Evolutionary conservation across 1,140 invertebrate species (phyloP), one percentile per base, ranked within the genome.

Genomic region (Zaprionus nigranus): DNA sequence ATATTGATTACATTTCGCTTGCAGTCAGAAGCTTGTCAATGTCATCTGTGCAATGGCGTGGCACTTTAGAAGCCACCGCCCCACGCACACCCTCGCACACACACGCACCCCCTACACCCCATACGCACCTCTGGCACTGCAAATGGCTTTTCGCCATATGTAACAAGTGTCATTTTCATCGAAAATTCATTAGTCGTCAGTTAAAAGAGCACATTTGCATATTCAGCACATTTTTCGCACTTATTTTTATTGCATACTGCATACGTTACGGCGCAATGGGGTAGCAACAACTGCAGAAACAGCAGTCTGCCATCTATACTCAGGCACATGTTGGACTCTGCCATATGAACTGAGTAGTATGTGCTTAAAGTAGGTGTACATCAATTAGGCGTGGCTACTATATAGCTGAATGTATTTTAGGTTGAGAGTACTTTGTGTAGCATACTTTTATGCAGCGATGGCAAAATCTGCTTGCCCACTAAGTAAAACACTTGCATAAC

Each of bases 1-100:
- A 80, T 86, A 82, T 86, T 87, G 83, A 83, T 88, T 87, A 79
- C 84, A 83, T 88, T 87, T 83, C 83, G 75, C 68, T 71, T 70
- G 59, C 84, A 78, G 80, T 61, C 80, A 81, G 75, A 24, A 24
- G 59, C 84, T 70, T 88, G 83, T 83, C 83, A 87, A 69, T 75
- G 75, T 87, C 84, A 81, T 76, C 76, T 34, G 13, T 54, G 28
- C 60, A n/a, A 43, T 26, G 20, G 58, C 58, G 38, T 24, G 30
- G 53, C 53, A 64, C 63, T 73, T 65, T 49, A 43, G 61, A 36
- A 20, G 46, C 38, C 43, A 13, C 20, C n/a, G n/a, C n/a, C n/a
- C n/a, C 53, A 28, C 24, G 46, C 30, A 38, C 4, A 13, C 17
- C 22, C 7, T 5, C 26, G 36, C 28, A 22, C 46, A 22, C 46